Base-by-base conservation (phyloP, 2,888 invertebrate genomes). In the Ectropis crepuscularia region DNA sequence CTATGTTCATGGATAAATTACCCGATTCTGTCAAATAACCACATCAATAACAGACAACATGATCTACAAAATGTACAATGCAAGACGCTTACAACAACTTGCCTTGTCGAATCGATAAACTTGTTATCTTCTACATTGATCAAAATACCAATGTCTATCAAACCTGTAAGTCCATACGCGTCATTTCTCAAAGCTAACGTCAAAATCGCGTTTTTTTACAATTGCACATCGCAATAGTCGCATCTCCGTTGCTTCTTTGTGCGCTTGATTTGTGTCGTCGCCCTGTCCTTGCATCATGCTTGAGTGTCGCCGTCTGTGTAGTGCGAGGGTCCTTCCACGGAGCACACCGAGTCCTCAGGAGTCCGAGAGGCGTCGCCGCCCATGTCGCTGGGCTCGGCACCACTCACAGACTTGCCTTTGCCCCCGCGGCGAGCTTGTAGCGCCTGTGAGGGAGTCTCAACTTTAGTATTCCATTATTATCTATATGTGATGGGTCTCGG, bases 331-430 rank as follows among this genome's bases (percentile, higher is more conserved):
- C 97, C 98, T 88, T 98, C 98, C 72, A 95, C 96, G 77, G 97
- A 97, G 89, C 97, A 98, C 48, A 97, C 97, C 0, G 97, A 97
- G 89, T 98, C 98, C 87, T 98, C 98, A 9, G 97, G 97, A 12
- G 97, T 97, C 71, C 96, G 94, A 28, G 97, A 97, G 57, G 96
- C 95, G 88, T 97, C 97, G 12, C 95, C 90, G n/a, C 95, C 90
- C 0, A 85, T 95, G 86, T 96, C 96, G 70, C 95, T 95, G 61
- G 94, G 94, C 83, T 95, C 95, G 71, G 94, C 93, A 71, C 87
- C 86, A 10, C 50, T 50, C 16, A 82, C 93, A 85, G 86, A 85
- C 86, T 90, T 94, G 85, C 88, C 94, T 84, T 91, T 94, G 76
- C 85, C 86, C 0, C 92, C 93, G 46, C 93, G 92, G 37, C 95